Evolutionary conservation across 1,140 invertebrate genomes (phyloP), one percentile per base, ranked within the genome.

Genomic region (Leptinotarsa texana): DNA sequence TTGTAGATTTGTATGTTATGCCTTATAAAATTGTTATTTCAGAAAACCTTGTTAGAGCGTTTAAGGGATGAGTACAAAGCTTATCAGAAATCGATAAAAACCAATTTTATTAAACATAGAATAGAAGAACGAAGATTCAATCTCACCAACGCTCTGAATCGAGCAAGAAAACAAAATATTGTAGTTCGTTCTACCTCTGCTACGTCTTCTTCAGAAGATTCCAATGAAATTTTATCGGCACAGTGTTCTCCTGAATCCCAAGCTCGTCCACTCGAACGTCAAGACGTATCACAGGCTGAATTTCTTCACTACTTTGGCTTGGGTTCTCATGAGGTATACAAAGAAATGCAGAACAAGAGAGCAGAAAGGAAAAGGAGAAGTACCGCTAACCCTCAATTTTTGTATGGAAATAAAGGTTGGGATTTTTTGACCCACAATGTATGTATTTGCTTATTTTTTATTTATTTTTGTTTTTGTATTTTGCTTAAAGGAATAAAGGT

Each of bases 301-400:
- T 88, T 88, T 73, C 75, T 88, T 5, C 81, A 70, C 49, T 79
- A 80, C 70, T 86, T 88, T 62, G 84, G 85, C 24, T 81, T 89
- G 42, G 86, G 85, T 33, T 88, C 87, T 13, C 84, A 82, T 4
- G 83, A 83, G 8, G 83, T 83, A 6, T 85, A 81, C 69, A 79
- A 80, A 13, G 87, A 89, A 77, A 82, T 89, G 71, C 87, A 88
- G 74, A 88, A 87, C 62, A 87, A 84, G 69, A 83, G 87, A 72
- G 85, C 85, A 4, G 88, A 89, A 79, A 83, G 88, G 57, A 89
- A 89, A 76, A 83, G 88, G 21, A 82, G 88, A 33, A 88, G 88
- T 66, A 89, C 87, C 11, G 88, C 88, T 4, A 89, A 88, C 81
- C 87, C 87, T 11, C 87, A 89, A 61, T 89, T 88, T 78, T 82